Percentiles rank a stretch among this genome's conserved stretches.
phyloP scores from a whole-genome alignment of 2,113 vertebrate genomes.

The Dromas ardeola region DNA sequence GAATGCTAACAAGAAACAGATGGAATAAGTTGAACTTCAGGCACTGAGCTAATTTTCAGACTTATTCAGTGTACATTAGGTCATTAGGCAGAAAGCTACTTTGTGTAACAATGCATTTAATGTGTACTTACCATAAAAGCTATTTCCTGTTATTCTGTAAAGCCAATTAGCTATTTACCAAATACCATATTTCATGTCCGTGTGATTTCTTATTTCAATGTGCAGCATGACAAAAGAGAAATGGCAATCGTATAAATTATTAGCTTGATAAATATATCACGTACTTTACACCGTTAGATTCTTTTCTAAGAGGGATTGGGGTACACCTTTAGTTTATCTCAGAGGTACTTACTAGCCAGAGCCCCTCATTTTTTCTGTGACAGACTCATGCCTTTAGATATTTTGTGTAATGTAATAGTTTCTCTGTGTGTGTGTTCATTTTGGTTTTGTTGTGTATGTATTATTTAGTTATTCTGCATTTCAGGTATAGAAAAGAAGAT shows the following conservation, averaged over 20 bases:
- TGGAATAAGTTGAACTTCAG: constrained; percentile 3
- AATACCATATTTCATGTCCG: not conserved
- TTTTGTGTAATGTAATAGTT: not conserved
- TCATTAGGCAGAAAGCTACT: constrained; percentile 56
- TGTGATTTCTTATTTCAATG: not conserved
- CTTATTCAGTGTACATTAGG: constrained; percentile 26
- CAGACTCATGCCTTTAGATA: not conserved
- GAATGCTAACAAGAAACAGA: not conserved
- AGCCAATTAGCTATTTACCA: constrained; percentile 60
- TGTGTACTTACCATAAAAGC: constrained; percentile 61
- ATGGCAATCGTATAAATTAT: not conserved
- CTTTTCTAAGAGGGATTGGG: not conserved
- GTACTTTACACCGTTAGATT: not conserved
- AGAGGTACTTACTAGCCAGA: not conserved
- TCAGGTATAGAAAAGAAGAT: not conserved
- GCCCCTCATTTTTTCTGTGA: not conserved
- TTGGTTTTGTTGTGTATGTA: not conserved
- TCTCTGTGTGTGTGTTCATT: not conserved
- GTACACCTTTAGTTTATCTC: not conserved
- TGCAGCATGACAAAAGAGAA: not conserved
- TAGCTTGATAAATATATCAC: not conserved
- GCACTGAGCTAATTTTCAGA: constrained; percentile 16
- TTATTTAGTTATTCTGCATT: not conserved
- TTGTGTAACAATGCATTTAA: constrained; percentile 28
- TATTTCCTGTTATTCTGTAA: constrained; percentile 65